phyloP scores from a whole-genome alignment of 2,888 invertebrate genomes.

The Cotesia congregata region DNA sequence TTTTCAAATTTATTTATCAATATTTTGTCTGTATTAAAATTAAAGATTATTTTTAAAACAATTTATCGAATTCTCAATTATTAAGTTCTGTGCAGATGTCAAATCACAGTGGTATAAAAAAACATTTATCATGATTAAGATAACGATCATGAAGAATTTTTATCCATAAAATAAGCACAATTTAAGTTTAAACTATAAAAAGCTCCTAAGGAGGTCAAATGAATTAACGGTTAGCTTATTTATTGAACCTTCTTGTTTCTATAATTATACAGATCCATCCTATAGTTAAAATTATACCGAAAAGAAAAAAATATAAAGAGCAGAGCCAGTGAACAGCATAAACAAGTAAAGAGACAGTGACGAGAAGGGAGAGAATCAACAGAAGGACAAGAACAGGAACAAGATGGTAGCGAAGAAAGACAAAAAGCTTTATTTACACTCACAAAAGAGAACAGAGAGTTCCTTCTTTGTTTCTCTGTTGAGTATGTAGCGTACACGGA shows the following conservation, averaged over 20 bases:
- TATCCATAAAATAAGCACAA: no score
- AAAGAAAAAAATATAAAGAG: conserved; percentile 4
- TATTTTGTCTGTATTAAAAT: no score
- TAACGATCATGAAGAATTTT: no score
- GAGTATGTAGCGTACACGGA: conserved; percentile 45
- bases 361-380: not conserved
- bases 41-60: no score
- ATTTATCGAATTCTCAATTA: no score
- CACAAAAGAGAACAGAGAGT: conserved; percentile 9
- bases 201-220: not conserved
- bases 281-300: not conserved
- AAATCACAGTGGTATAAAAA: no score
- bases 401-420: conserved; percentile 8
- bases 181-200: not conserved
- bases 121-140: no score
- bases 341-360: conserved; percentile 45
- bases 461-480: not conserved
- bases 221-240: not conserved
- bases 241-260: not conserved
- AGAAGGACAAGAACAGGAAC: not conserved
- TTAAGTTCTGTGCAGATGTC: no score
- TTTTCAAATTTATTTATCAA: no score
- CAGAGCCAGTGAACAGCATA: conserved; percentile 6
- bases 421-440: conserved; percentile 21
- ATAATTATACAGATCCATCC: not conserved